phyloP scores from a whole-genome alignment of 1,140 invertebrate genomes.

The Atta colombica region DNA sequence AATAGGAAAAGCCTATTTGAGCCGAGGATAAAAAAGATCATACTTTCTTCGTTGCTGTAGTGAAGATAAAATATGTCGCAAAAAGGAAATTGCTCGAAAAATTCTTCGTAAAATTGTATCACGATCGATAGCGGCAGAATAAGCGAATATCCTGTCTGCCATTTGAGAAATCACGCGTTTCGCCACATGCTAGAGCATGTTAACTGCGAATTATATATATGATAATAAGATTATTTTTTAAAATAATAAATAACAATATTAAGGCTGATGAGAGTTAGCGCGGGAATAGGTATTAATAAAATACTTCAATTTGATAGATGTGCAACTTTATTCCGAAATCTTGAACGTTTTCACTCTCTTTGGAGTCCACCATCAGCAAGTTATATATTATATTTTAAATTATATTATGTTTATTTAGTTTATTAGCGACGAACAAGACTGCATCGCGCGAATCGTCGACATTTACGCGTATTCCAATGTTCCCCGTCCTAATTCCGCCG shows the following conservation, averaged over 20 bases:
- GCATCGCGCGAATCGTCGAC: constrained; percentile 23
- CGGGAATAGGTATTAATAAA: too few species aligned
- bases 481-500: constrained; percentile 34
- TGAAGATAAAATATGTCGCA: constrained; percentile 15
- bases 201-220: too few species aligned
- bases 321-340: too few species aligned
- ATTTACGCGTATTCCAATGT: constrained; percentile 32
- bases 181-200: neutral
- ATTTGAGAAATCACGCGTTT: neutral
- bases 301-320: too few species aligned
- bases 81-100: neutral
- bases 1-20: constrained; percentile 38
- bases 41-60: neutral
- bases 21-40: neutral
- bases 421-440: constrained; percentile 38
- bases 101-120: constrained; percentile 9
- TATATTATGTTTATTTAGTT: constrained; percentile 9
- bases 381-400: neutral
- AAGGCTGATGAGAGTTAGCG: too few species aligned
- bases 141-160: neutral
- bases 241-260: too few species aligned
- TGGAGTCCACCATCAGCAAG: too few species aligned
- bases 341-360: too few species aligned
- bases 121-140: neutral
- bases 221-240: neutral